A percentile compares a stretch with the other conserved stretches of the same genome.
phyloP scores from a whole-genome alignment of 2,113 vertebrate genomes.

The Vulpes ferrilata region DNA sequence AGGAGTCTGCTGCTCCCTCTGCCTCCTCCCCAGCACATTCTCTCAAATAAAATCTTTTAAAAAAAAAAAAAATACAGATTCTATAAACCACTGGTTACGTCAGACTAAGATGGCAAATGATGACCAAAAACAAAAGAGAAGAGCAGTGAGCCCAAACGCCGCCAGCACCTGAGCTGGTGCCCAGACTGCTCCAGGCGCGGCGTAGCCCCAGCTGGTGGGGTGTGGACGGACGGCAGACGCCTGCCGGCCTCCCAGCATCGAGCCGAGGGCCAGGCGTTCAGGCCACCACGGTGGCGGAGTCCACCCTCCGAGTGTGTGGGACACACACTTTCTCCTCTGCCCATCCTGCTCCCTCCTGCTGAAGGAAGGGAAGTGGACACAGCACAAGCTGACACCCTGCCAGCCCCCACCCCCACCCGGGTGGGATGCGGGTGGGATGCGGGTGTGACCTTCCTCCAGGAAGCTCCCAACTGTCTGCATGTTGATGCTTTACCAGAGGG shows the following conservation, averaged over 20 bases:
- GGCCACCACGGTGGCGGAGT: neutral
- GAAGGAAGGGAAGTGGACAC: too few relatives aligned
- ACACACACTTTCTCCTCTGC: neutral
- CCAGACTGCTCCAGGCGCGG: accelerated
- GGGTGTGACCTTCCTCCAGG: too few relatives aligned
- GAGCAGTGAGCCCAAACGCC: neutral
- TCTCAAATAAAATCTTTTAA: neutral
- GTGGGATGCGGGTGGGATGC: too few relatives aligned
- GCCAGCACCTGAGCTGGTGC: accelerated
- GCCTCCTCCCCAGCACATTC: neutral
- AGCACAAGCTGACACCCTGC: too few relatives aligned
- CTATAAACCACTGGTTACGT: neutral
- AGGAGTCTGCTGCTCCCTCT: neutral
- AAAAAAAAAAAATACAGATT: neutral
- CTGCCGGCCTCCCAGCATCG: neutral
- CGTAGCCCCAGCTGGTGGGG: neutral
- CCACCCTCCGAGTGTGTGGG: neutral
- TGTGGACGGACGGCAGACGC: neutral
- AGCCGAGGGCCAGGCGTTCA: neutral
- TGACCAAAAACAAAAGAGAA: neutral
- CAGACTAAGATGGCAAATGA: neutral
- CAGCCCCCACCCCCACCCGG: too few relatives aligned
- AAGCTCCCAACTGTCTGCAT: too few relatives aligned
- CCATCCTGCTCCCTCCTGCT: too few relatives aligned
- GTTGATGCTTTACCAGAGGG: too few relatives aligned